These are phyloP conservation scores for Hirtodrosophila histrioides DNA, from an alignment of 2,888 invertebrate genomes.

Conservation along the genomic window DNA sequence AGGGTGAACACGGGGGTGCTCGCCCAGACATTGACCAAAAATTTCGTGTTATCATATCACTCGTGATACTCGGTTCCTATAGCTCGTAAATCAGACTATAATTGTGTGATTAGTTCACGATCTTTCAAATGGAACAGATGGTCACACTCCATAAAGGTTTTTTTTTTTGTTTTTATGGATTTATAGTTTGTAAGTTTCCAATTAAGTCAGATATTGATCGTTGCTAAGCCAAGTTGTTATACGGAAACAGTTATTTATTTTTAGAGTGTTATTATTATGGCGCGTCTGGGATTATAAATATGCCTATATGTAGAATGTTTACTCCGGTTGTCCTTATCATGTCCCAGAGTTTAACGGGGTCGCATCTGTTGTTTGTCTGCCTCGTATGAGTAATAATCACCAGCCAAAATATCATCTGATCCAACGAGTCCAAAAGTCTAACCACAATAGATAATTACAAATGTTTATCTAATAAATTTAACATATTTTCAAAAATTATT, in stretches of 20 bases:
- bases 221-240: slow-evolving; percentile 43
- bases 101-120: no score
- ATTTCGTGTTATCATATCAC: slow-evolving; percentile 6
- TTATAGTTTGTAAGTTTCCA: neutral
- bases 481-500: no score
- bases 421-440: slow-evolving; percentile 3
- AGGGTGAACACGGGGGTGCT: neutral
- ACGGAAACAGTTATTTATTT: slow-evolving; percentile 38
- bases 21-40: neutral
- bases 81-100: no score
- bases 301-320: slow-evolving; percentile 49
- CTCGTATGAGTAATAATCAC: slow-evolving; percentile 50
- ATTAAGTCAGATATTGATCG: slow-evolving; percentile 12
- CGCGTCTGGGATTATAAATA: slow-evolving; percentile 66
- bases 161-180: neutral
- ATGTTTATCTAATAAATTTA: neutral
- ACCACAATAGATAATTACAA: neutral
- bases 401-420: slow-evolving; percentile 38
- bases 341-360: slow-evolving; percentile 40
- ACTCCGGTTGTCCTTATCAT: slow-evolving; percentile 40
- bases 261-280: slow-evolving; percentile 29
- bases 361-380: slow-evolving; percentile 54
- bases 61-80: no score
- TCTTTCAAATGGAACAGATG: no score
- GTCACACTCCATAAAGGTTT: neutral